A percentile compares a stretch with the other conserved stretches of the same genome.
Evolutionary conservation across 2,797 vertebrate genomes (phyloP).

Genomic region (Anguilla anguilla): DNA sequence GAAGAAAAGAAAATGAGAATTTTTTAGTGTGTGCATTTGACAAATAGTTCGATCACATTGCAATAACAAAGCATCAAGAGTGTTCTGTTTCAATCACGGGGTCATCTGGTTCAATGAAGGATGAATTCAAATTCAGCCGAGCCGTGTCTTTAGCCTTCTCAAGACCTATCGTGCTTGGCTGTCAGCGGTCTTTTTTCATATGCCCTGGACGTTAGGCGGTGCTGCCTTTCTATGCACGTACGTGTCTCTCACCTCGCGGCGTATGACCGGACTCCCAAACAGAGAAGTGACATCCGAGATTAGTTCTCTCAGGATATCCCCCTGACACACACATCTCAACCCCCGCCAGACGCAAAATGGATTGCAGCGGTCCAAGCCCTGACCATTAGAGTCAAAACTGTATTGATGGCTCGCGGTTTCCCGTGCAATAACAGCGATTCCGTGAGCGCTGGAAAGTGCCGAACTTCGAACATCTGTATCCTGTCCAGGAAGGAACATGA

Average conservation of each 20-base stretch:
- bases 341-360: background rate
- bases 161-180: background rate
- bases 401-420: background rate
- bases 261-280: background rate
- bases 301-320: background rate
- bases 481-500: background rate
- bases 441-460: background rate
- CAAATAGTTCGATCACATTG: background rate
- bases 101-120: background rate
- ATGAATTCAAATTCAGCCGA: background rate
- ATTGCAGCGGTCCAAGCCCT: slow-evolving; percentile 1
- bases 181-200: background rate
- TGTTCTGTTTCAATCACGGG: background rate
- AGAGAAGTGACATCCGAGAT: slow-evolving; percentile 17
- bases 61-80: background rate
- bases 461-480: background rate
- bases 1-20: background rate
- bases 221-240: background rate
- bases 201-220: background rate
- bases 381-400: slow-evolving; percentile 13
- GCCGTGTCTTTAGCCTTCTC: background rate
- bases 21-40: background rate
- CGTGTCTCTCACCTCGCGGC: background rate
- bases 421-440: background rate
- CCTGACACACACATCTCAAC: slow-evolving; percentile 10